A percentile compares a stretch with the other conserved stretches of the same genome.
Evolutionary conservation across 1,140 invertebrate species (phyloP).

Genomic region (Drosophila kurseongensis): DNA sequence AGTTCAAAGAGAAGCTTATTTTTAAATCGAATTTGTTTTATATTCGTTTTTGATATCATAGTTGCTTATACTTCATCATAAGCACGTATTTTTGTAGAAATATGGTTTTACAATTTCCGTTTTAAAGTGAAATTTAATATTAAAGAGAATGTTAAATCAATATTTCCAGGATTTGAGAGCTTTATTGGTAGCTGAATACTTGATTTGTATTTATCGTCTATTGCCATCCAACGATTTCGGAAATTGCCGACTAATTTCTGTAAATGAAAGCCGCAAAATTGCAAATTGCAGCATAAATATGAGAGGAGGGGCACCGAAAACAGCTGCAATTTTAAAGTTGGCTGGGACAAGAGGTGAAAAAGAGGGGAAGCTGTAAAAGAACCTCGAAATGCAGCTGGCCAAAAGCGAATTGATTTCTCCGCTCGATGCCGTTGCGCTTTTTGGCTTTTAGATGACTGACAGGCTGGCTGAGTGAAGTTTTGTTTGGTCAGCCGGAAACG

Average conservation of each 20-base stretch:
- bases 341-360: not conserved
- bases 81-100: no score
- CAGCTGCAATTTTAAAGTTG: slow-evolving; percentile 27
- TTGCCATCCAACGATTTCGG: not conserved
- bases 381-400: slow-evolving; percentile 59
- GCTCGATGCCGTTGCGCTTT: slow-evolving; percentile 61
- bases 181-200: not conserved
- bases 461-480: slow-evolving; percentile 62
- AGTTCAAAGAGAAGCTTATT: no score
- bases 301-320: slow-evolving; percentile 26
- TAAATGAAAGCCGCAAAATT: slow-evolving; percentile 75
- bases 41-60: no score
- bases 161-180: no score
- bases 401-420: slow-evolving; percentile 68
- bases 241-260: slow-evolving; percentile 62
- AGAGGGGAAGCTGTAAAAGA: not conserved
- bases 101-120: no score
- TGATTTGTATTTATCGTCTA: not conserved
- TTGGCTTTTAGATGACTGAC: slow-evolving; percentile 58
- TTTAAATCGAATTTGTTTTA: no score
- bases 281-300: slow-evolving; percentile 67
- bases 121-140: no score
- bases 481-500: slow-evolving; percentile 72
- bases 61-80: no score
- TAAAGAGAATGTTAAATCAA: no score